Conservation (phyloP, 2,113 vertebrate genomes). For the Cryptotis parvus region DNA sequence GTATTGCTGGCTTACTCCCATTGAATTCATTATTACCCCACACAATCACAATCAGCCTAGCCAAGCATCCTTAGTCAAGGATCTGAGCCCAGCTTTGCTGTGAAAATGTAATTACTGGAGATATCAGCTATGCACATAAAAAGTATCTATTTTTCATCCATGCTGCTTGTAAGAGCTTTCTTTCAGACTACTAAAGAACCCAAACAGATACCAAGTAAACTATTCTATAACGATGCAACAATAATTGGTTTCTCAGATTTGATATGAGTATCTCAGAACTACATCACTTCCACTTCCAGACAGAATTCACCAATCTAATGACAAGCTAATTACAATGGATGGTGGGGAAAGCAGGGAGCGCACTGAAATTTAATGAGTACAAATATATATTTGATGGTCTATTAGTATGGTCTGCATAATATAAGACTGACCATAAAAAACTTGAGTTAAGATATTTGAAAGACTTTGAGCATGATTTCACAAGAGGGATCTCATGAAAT, state of each 20-base stretch:
- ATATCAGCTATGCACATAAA: neutral
- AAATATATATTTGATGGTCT: conserved; percentile 28
- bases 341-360: neutral
- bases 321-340: conserved; percentile 17
- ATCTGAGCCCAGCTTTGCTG: neutral
- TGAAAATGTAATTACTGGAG: neutral
- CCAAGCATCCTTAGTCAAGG: neutral
- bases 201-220: neutral
- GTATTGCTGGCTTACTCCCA: neutral
- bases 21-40: neutral
- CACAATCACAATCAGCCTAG: neutral
- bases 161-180: neutral
- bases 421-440: conserved; percentile 63
- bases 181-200: neutral
- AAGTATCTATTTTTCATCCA: neutral
- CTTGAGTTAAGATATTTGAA: neutral
- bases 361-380: neutral
- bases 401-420: conserved; percentile 44
- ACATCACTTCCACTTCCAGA: neutral
- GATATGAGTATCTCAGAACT: neutral
- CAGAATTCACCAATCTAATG: neutral
- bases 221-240: neutral
- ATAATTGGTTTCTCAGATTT: neutral
- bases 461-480: conserved; percentile 44
- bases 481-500: neutral